Evolutionary conservation across 2,797 vertebrate genomes (phyloP), one percentile per base, ranked within the genome.

Genomic region (Lagodon rhomboides): DNA sequence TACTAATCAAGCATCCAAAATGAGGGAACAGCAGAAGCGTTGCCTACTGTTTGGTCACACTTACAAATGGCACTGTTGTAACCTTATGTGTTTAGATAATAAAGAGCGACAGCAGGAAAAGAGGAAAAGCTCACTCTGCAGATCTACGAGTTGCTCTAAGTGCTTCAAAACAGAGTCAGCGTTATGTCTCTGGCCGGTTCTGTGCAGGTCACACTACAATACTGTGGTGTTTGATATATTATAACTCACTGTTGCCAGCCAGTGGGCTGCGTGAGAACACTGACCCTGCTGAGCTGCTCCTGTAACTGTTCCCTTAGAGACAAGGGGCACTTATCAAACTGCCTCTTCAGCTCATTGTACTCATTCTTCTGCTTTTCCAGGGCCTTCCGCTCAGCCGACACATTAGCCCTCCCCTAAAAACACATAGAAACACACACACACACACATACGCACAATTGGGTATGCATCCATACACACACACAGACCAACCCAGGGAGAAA

Each of bases 261-360:
- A 86, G 89, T 92, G 91, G 91, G 92, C 93, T 93, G 91, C 78
- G 90, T 91, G 92, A 94, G 89, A 94, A 92, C 94, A 99, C 98
- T 99, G 97, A 99, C 98, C 98, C 98, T 98, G 96, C 95, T 96
- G 95, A 98, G 96, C 96, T 97, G 97, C 93, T 98, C 97, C 96
- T 96, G 97, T 94, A 99, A 96, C 95, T 98, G 97, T 95, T 98
- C 97, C 97, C 95, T 97, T 96, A 97, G 94, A 95, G 97, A 97
- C 95, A 98, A 97, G 73, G 97, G 97, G 96, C 98, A 99, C 96
- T 97, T 98, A 97, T 97, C 96, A 95, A 99, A 96, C 95, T 98
- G 97, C 94, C 93, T 97, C 97, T 96, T 97, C 96, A 97, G 96
- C 95, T 99, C 97, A 96, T 94, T 96, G 96, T 96, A 97, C 93